A percentile compares a stretch with the other conserved stretches of the same genome.
phyloP scores from a whole-genome alignment of 2,113 vertebrate species.

The Amphiprion ocellaris region DNA sequence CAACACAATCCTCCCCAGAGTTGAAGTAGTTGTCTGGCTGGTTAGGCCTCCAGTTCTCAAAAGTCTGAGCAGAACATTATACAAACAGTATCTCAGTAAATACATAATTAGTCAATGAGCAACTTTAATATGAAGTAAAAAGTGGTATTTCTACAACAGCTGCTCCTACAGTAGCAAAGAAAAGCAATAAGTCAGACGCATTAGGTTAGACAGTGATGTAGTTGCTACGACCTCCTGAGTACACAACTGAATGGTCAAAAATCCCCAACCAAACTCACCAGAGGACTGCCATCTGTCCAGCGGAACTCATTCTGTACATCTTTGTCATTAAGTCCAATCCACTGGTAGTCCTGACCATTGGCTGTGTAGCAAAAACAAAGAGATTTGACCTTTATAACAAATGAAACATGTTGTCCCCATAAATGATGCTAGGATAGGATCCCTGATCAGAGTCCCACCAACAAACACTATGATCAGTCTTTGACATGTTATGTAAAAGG shows the following conservation, averaged over 20 bases:
- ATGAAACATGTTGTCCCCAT: neutral
- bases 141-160: no score
- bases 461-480: neutral
- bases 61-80: conserved; percentile 81
- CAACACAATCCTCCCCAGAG: conserved; percentile 92
- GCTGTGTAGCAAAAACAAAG: conserved; percentile 74
- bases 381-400: neutral
- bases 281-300: conserved; percentile 92
- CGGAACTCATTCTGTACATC: conserved; percentile 92
- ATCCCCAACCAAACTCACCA: conserved; percentile 85
- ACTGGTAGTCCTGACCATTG: conserved; percentile 93
- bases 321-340: conserved; percentile 95
- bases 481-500: no score
- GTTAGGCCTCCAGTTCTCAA: conserved; percentile 94
- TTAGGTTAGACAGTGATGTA: neutral
- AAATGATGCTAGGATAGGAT: neutral
- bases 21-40: conserved; percentile 95
- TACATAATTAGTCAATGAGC: neutral
- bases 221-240: neutral
- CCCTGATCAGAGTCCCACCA: neutral
- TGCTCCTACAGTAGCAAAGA: no score
- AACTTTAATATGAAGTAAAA: neutral
- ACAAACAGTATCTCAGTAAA: neutral
- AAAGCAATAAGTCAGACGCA: neutral
- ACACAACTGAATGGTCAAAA: neutral